Base-by-base conservation (phyloP, 1,140 invertebrate genomes). In the Acyrthosiphon pisum region DNA sequence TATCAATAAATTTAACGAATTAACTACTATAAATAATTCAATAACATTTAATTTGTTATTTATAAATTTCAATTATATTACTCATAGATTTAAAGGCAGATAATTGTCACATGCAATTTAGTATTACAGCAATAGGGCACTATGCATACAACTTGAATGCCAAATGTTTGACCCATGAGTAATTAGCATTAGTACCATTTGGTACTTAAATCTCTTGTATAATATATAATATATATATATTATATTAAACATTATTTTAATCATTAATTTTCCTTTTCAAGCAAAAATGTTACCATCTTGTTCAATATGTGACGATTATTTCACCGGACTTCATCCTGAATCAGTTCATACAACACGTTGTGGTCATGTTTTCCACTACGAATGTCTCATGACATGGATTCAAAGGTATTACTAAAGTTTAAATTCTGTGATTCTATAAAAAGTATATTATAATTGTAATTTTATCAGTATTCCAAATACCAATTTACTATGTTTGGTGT, bases 321-420 rank as follows among this genome's bases (percentile, higher is more conserved):
- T 97, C 68, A 95, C 95, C 37, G 95, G 96, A n/a, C 95, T 95
- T 2, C 96, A 97, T 93, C 93, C 94, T 37, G 94, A 94, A 93
- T 96, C 96, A 93, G 96, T 97, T 20, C 96, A 95, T 94, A 95
- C 95, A n/a, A 97, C 96, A 11, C 95, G 95, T 94, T 97, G 97
- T 95, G 97, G 97, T 9, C 97, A 97, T 95, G 95, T 97, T 93
- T 97, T 97, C 94, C 97, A 97, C 94, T 95, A 96, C 93, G 94
- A 94, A 3, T 97, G 97, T 94, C 95, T 97, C 4, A 95, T 95
- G n/a, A 95, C 96, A 94, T 97, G 97, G 97, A 95, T 97, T 20
- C 96, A 96, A 94, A 96, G 96, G 97, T 97, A 88, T 18, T 22
- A 6, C n/a, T 48, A 26, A 87, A 87, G 9, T 96, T 94, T 86